These are phyloP conservation scores for Muntiacus reevesi DNA, from an alignment of 2,113 vertebrate genomes.

Conservation along the genomic window DNA sequence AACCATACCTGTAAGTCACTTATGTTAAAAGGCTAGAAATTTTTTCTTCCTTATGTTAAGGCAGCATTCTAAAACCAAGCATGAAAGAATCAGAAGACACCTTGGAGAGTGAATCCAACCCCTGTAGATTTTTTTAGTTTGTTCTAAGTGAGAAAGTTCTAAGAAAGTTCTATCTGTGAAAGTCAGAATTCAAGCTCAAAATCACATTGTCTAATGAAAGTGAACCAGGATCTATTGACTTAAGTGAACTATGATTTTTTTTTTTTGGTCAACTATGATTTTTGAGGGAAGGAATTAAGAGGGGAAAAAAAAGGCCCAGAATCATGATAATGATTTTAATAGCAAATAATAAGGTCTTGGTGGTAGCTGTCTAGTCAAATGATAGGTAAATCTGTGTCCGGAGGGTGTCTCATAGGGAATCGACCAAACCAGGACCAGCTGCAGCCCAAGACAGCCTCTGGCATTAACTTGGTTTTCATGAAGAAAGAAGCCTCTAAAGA, in stretches of 20 bases:
- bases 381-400: background rate
- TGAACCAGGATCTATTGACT: background rate
- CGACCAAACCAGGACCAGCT: background rate
- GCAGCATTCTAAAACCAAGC: background rate
- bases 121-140: background rate
- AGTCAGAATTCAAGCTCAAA: slow-evolving; percentile 2
- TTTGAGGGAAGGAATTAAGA: background rate
- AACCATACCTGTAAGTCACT: background rate
- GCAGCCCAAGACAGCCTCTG: background rate
- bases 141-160: background rate
- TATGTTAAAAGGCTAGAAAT: background rate
- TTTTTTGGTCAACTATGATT: background rate
- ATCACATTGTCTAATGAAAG: background rate
- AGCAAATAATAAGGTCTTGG: background rate
- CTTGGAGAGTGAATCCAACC: background rate
- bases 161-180: background rate
- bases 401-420: background rate
- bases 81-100: background rate
- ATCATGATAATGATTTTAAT: background rate
- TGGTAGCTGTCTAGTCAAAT: background rate
- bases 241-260: background rate
- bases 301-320: background rate
- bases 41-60: background rate
- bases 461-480: background rate
- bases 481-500: background rate